Evolutionary conservation across 2,113 vertebrate genomes (phyloP).

Genomic region (Eonycteris spelaea): DNA sequence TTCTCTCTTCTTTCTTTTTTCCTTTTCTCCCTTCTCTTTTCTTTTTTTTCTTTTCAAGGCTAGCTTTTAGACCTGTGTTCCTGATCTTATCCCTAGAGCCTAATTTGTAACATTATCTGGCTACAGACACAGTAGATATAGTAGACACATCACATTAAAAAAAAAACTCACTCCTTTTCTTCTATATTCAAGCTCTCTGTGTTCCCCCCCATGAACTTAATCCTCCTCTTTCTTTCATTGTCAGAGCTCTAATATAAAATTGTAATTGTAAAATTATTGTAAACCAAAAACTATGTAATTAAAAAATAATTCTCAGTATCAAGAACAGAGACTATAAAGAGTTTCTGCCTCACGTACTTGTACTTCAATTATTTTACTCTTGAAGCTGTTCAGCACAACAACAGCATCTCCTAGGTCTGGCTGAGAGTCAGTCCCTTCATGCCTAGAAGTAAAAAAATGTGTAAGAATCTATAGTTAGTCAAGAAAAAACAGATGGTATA

Average conservation of each 20-base stretch:
- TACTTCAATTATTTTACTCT: constrained; percentile 96
- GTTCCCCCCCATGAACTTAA: background rate
- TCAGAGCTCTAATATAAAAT: background rate
- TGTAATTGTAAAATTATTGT: background rate
- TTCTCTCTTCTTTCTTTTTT: background rate
- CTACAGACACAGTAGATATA: background rate
- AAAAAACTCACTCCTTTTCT: background rate
- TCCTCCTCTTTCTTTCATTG: background rate
- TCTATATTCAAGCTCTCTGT: background rate
- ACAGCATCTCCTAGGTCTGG: constrained; percentile 83
- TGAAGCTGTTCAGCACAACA: constrained; percentile 94
- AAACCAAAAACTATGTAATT: background rate
- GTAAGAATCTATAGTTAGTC: background rate
- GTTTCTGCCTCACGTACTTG: constrained; percentile 84
- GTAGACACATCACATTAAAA: background rate
- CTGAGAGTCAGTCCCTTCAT: constrained; percentile 93
- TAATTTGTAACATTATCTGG: background rate
- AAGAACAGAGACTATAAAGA: background rate
- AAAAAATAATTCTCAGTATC: background rate
- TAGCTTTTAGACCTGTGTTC: background rate
- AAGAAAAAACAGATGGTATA: background rate
- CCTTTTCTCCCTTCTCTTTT: background rate
- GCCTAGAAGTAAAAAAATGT: constrained; percentile 80
- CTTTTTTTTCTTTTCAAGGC: background rate
- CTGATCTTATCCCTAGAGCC: background rate